Base-by-base conservation (phyloP, 2,888 invertebrate species). In the Aleiodes testaceus region DNA sequence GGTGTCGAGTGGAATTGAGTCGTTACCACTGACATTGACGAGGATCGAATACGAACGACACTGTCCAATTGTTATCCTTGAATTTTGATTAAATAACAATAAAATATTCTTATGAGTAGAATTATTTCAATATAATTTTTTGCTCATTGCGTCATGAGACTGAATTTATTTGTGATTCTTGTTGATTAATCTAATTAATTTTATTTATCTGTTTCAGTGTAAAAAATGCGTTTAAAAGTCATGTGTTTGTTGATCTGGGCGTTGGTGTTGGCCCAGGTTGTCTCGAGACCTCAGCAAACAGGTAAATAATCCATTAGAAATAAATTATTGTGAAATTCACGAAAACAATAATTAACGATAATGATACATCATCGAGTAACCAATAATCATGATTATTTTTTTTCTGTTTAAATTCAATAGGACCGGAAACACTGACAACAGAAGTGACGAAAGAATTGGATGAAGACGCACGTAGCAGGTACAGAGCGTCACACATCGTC, bases 211-310 rank as follows among this genome's bases (percentile, higher is more conserved):
- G 79, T 86, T 87, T 50, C 82, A 87, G 86, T 79, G 76, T 76
- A 59, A 85, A 42, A 82, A 81, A 87, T 86, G 86, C 79, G 83
- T 78, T 81, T 80, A 72, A 80, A 80, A 70, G 30, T 83, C 63
- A 72, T 81, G 70, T 80, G 80, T 72, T 71, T 82, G 18, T 26
- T 72, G 52, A 72, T 82, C 73, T 75, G 80, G 79, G 73, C 84
- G 76, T 80, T 85, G 72, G 70, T 82, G 42, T 78, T 79, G 66
- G 84, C 82, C 77, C 82, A 78, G 59, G 78, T 78, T 61, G 73
- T 84, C 66, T 80, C 82, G 64, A 84, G 86, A 72, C 87, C 87
- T 49, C 84, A 82, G 61, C 80, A 77, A 74, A 70, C 69, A 59
- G 86, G 87, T 87, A 79, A 42, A 12, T 5, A n/a, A 12, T n/a